Percentiles rank a stretch among this genome's conserved stretches.
Conservation (phyloP, 2,888 invertebrate species). For the Lasioglossum lativentre region DNA sequence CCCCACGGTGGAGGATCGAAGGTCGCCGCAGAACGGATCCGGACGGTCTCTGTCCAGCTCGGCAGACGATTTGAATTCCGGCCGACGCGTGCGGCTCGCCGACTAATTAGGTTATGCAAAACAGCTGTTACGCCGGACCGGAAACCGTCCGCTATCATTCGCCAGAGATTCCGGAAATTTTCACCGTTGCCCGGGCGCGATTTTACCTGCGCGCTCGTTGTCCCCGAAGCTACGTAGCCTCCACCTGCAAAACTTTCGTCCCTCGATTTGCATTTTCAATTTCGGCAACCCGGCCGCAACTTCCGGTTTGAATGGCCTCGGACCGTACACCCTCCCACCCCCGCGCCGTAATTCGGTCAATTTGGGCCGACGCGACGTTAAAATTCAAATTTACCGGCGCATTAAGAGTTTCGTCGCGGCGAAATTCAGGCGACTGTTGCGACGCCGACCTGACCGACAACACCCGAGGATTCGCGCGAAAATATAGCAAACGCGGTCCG, state of each 20-base stretch:
- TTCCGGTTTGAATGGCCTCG: not conserved
- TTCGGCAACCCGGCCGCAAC: not conserved
- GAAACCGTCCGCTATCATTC: conserved; percentile 33
- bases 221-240: not conserved
- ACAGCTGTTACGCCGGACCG: conserved; percentile 72
- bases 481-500: not conserved
- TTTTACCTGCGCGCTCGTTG: not conserved
- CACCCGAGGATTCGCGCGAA: not conserved
- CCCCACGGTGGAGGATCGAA: not conserved
- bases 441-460: not conserved
- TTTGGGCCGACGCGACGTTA: not conserved
- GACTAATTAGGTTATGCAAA: conserved; percentile 79
- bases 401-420: conserved; percentile 1
- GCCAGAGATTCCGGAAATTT: conserved; percentile 51
- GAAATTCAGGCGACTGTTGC: not conserved
- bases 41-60: not conserved
- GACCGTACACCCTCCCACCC: not conserved
- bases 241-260: not conserved
- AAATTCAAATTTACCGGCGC: conserved; percentile 11
- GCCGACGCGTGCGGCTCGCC: conserved; percentile 43
- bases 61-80: conserved; percentile 36
- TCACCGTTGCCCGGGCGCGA: conserved; percentile 11
- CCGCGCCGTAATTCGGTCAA: not conserved
- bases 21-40: not conserved
- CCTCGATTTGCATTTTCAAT: conserved; percentile 29